Evolutionary conservation across 1,140 invertebrate genomes (phyloP).

Genomic region (Varroa destructor): DNA sequence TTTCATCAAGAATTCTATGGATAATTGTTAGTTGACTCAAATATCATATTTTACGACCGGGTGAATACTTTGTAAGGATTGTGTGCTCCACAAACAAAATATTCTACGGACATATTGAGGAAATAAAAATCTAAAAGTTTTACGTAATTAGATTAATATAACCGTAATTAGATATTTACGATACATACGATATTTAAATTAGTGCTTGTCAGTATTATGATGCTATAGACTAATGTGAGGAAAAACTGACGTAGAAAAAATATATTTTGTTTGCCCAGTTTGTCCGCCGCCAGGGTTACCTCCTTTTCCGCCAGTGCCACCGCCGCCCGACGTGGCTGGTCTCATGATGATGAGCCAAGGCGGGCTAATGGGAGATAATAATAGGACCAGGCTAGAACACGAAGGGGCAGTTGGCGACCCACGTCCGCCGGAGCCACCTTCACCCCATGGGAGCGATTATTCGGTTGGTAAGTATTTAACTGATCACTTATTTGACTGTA

Average conservation of each 20-base stretch:
- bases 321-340: constrained; percentile 12
- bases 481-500: not conserved
- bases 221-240: not conserved
- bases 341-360: not conserved
- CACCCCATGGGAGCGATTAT: constrained; percentile 22
- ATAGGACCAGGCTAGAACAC: no score
- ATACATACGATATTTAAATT: no score
- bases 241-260: not conserved
- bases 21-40: no score
- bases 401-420: not conserved
- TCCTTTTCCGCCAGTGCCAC: constrained; percentile 9
- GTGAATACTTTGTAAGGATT: no score
- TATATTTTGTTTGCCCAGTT: not conserved
- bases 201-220: not conserved
- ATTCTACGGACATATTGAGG: no score
- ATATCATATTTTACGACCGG: no score
- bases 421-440: constrained; percentile 7
- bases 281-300: not conserved
- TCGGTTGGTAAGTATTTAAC: constrained; percentile 14
- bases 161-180: no score
- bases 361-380: no score
- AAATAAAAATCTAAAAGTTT: no score
- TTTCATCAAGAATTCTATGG: no score
- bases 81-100: no score
- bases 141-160: no score